phyloP scores from a whole-genome alignment of 2,888 invertebrate species.

The Steromphala cineraria region DNA sequence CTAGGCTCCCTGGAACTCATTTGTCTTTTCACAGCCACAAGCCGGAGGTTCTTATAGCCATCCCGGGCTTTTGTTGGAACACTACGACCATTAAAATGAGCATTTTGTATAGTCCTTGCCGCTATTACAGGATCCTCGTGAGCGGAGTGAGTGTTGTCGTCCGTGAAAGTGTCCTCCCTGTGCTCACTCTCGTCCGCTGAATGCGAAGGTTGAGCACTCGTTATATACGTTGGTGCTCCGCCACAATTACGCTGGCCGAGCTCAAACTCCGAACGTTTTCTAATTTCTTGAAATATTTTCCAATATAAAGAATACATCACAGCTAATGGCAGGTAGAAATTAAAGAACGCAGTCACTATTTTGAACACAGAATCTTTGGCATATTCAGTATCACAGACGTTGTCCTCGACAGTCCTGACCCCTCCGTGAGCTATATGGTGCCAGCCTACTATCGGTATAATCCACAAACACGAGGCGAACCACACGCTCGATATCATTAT shows the following conservation, averaged over 20 bases:
- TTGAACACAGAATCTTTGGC: slow-evolving; percentile 76
- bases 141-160: slow-evolving; percentile 25
- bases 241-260: slow-evolving; percentile 67
- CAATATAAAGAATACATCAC: slow-evolving; percentile 77
- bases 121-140: slow-evolving; percentile 3
- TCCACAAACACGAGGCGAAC: slow-evolving; percentile 76
- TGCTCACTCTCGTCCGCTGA: slow-evolving; percentile 43
- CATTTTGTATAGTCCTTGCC: background rate
- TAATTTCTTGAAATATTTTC: slow-evolving; percentile 77
- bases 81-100: background rate
- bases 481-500: slow-evolving; percentile 77
- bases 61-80: background rate
- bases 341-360: slow-evolving; percentile 77
- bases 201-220: slow-evolving; percentile 29
- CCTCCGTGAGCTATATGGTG: slow-evolving; percentile 74
- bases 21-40: slow-evolving; percentile 32
- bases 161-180: slow-evolving; percentile 35
- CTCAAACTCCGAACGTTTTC: slow-evolving; percentile 75
- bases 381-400: slow-evolving; percentile 78
- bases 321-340: slow-evolving; percentile 77
- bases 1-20: slow-evolving; percentile 20
- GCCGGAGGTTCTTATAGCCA: slow-evolving; percentile 31
- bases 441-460: slow-evolving; percentile 77
- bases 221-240: slow-evolving; percentile 29
- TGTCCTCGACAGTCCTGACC: slow-evolving; percentile 60